Conservation (phyloP, 2,113 vertebrate genomes). For the Octodon degus region DNA sequence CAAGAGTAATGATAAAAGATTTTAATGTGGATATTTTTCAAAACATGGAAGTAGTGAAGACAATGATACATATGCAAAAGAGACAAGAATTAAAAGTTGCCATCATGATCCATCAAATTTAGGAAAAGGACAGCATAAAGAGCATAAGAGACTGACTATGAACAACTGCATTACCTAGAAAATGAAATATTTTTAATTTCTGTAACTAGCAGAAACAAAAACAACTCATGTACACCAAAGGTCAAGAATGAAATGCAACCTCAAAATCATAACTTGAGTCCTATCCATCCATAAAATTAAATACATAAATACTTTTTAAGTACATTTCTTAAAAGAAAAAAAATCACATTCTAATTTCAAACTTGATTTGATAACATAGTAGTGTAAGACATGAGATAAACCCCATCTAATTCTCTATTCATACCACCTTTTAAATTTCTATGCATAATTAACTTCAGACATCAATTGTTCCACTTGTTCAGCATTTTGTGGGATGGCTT, state of each 20-base stretch:
- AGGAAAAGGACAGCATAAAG: neutral
- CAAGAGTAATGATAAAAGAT: neutral
- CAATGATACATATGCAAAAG: neutral
- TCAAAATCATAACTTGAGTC: constrained; percentile 21
- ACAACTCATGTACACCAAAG: neutral
- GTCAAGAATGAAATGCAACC: constrained; percentile 15
- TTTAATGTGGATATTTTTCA: neutral
- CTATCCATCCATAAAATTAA: neutral
- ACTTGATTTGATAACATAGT: neutral
- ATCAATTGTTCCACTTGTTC: constrained; percentile 25
- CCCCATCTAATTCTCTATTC: constrained; percentile 47
- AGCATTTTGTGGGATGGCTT: constrained; percentile 36
- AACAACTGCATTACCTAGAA: neutral
- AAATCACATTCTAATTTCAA: neutral
- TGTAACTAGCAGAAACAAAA: neutral
- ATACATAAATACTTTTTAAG: neutral
- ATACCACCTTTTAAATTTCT: constrained; percentile 58
- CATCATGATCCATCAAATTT: neutral
- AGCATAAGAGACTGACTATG: neutral
- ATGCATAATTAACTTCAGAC: constrained; percentile 60
- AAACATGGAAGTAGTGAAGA: neutral
- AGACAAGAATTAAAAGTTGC: neutral
- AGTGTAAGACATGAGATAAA: neutral
- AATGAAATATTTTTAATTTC: neutral
- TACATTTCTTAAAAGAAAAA: neutral